phyloP scores from a whole-genome alignment of 2,888 invertebrate genomes.

The Pseudolycoriella hygida region DNA sequence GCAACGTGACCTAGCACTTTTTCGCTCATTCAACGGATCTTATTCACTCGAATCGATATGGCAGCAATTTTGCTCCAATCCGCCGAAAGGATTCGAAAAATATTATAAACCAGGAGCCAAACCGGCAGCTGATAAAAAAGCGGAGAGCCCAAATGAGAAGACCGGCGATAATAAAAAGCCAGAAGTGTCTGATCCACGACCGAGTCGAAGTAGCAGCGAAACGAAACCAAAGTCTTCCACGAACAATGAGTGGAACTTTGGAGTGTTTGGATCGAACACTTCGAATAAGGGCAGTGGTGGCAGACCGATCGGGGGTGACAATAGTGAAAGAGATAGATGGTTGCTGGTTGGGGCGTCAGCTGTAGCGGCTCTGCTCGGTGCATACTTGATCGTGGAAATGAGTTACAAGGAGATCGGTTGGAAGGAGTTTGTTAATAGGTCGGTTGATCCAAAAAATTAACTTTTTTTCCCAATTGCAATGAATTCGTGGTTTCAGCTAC shows the following conservation, averaged over 20 bases:
- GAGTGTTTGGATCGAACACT: constrained; percentile 33
- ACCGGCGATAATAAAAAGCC: constrained; percentile 16
- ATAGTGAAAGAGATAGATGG: constrained; percentile 57
- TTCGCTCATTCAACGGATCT: constrained; percentile 29
- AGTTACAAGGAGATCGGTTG: constrained; percentile 87
- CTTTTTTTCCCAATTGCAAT: background rate
- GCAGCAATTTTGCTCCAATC: constrained; percentile 50
- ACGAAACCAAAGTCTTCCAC: background rate
- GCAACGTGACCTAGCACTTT: constrained; percentile 21
- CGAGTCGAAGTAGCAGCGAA: background rate
- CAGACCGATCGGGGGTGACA: constrained; percentile 39
- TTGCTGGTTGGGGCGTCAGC: constrained; percentile 57
- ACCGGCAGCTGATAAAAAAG: constrained; percentile 25
- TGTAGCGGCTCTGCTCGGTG: constrained; percentile 47
- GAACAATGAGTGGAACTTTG: constrained; percentile 35
- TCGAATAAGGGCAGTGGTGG: constrained; percentile 24
- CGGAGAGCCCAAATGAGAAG: background rate
- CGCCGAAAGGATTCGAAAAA: constrained; percentile 89
- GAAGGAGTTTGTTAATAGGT: constrained; percentile 87
- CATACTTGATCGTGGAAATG: constrained; percentile 60
- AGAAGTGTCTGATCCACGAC: constrained; percentile 13
- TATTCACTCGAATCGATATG: constrained; percentile 40
- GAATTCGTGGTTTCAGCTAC: constrained; percentile 34
- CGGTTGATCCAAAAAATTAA: constrained; percentile 12
- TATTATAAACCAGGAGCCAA: constrained; percentile 57